Evolutionary conservation across 1,140 invertebrate species (phyloP).

Genomic region (Teleogryllus occipitalis): DNA sequence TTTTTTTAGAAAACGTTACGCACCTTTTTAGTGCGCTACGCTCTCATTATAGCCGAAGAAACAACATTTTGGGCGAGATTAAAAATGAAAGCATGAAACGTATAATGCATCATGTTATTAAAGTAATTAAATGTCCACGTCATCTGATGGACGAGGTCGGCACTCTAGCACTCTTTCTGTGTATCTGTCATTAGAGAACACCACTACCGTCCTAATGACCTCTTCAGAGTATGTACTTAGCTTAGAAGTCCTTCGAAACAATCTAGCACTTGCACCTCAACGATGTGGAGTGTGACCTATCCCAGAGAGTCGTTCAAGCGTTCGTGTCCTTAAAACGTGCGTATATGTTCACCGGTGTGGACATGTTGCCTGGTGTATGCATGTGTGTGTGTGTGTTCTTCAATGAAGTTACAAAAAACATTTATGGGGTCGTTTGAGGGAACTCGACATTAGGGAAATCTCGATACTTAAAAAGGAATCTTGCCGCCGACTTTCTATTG

Average conservation of each 20-base stretch:
- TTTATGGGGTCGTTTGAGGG: neutral
- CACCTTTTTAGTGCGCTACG: neutral
- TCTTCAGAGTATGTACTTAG: neutral
- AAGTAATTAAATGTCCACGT: neutral
- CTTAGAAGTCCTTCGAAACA: neutral
- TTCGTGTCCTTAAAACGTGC: neutral
- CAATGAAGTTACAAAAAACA: neutral
- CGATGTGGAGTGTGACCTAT: too few relatives aligned
- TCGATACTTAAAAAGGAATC: neutral
- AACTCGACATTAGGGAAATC: neutral
- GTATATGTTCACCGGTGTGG: neutral
- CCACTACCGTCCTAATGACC: neutral
- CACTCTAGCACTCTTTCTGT: neutral
- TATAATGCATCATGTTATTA: conserved; percentile 2
- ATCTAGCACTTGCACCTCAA: neutral
- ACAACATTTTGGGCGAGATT: neutral
- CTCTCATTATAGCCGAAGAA: neutral
- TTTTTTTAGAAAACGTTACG: neutral
- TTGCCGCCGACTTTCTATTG: neutral
- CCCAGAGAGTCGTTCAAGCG: too few relatives aligned
- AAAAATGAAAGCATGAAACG: neutral
- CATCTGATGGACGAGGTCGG: neutral
- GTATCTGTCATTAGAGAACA: neutral
- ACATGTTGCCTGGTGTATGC: too few relatives aligned
- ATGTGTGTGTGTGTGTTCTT: neutral